Base-by-base conservation (phyloP, 2,888 invertebrate genomes). In the Ochropacha duplaris region DNA sequence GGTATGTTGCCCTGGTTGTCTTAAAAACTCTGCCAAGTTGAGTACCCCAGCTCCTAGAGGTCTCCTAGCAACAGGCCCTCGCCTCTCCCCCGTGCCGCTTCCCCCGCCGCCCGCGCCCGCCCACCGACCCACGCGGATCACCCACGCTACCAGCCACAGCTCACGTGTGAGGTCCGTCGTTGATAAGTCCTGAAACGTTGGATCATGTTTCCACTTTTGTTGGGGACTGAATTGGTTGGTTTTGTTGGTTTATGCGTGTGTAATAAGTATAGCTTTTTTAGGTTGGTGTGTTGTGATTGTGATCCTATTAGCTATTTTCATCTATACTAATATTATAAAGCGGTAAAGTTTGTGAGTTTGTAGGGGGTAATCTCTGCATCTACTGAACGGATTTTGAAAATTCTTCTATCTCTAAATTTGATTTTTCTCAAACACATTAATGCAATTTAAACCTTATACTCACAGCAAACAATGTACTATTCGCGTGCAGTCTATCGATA, bases 31-130 rank as follows among this genome's bases (percentile, higher is more conserved):
- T 0, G 94, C 93, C 31, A 98, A 88, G 19, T 96, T 94, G 61
- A 97, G 88, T 0, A 97, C 97, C 2, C 97, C 98, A 49, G 98
- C 97, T 0, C 98, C 98, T 75, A 97, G 95, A 0, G 98, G 98
- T 62, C 98, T 92, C 60, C 96, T 93, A 57, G 96, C 96, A 8
- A 92, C 87, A 0, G 91, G 91, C 0, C 90, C 91, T 66, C 90
- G 69, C 64, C 92, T 61, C 82, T 88, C 85, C 49, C 94, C 94
- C 1, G 95, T 94, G 51, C 90, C 87, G 52, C 89, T 79, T 39
- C 87, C 83, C 22, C 86, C 74, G 62, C 83, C 78, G 14, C 87
- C 90, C 0, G 87, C 89, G 5, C 90, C 91, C 16, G 97, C 94
- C 94, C 98, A 97, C 75, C 96, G 94, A 1, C 98, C 98, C 56